Conservation (phyloP, 2,113 vertebrate genomes). For the Gavia stellata region DNA sequence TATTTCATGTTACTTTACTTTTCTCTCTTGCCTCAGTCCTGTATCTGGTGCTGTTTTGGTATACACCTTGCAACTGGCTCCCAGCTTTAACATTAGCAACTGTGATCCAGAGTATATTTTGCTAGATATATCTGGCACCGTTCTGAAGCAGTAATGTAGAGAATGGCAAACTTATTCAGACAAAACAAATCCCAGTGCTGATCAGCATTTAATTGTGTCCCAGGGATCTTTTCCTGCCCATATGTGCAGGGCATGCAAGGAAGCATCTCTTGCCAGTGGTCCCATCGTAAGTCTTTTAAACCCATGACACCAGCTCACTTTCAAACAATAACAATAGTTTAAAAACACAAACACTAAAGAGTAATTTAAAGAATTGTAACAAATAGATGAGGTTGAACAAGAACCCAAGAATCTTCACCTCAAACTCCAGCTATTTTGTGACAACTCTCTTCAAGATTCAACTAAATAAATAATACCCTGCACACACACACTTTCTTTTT, state of each 20-base stretch:
- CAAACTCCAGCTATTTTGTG: neutral
- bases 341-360: neutral
- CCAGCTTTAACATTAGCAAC: neutral
- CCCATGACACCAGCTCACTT: neutral
- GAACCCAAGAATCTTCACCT: neutral
- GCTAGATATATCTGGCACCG: neutral
- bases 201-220: neutral
- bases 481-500: neutral
- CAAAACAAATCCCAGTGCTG: neutral
- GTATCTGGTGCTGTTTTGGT: neutral
- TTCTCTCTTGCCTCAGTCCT: neutral
- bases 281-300: neutral
- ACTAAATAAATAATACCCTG: neutral
- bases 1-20: neutral
- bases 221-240: neutral
- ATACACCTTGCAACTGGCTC: neutral
- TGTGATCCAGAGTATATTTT: neutral
- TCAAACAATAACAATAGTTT: neutral
- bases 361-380: neutral
- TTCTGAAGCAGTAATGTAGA: neutral
- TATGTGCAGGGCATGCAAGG: neutral
- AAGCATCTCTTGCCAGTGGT: neutral
- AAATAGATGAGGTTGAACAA: neutral
- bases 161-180: neutral
- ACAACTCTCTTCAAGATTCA: neutral